Conservation (phyloP, 23 tunicate genomes). For the Oikopleura albicans region DNA sequence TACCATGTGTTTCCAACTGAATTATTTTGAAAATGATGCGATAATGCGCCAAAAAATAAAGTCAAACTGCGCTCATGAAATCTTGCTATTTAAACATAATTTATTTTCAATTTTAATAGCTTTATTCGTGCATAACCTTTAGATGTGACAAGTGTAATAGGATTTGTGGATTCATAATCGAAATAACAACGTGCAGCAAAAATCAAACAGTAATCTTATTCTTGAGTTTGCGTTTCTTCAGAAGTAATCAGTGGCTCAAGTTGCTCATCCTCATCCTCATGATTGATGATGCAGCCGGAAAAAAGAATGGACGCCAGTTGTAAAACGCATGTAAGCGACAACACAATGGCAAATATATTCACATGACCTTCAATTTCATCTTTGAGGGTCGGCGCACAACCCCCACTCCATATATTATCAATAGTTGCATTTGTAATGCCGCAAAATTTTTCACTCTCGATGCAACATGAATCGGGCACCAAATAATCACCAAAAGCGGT, state of each 20-base stretch:
- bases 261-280: not conserved
- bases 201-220: too few relatives aligned
- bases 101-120: too few relatives aligned
- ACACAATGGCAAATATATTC: not conserved
- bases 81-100: too few relatives aligned
- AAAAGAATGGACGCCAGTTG: not conserved
- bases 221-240: not conserved
- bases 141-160: too few relatives aligned
- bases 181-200: too few relatives aligned
- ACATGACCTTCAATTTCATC: not conserved
- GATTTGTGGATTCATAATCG: too few relatives aligned
- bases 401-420: not conserved
- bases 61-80: too few relatives aligned
- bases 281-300: not conserved
- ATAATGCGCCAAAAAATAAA: too few relatives aligned
- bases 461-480: not conserved
- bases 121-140: too few relatives aligned
- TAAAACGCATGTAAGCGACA: not conserved
- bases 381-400: not conserved
- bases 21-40: too few relatives aligned
- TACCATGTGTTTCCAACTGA: too few relatives aligned
- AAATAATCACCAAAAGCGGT: not conserved
- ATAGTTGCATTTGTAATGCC: not conserved
- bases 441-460: not conserved
- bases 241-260: not conserved